Percentiles rank a stretch among this genome's conserved stretches.
Evolutionary conservation across 2,113 vertebrate genomes (phyloP).

Genomic region (Taxidea taxus): DNA sequence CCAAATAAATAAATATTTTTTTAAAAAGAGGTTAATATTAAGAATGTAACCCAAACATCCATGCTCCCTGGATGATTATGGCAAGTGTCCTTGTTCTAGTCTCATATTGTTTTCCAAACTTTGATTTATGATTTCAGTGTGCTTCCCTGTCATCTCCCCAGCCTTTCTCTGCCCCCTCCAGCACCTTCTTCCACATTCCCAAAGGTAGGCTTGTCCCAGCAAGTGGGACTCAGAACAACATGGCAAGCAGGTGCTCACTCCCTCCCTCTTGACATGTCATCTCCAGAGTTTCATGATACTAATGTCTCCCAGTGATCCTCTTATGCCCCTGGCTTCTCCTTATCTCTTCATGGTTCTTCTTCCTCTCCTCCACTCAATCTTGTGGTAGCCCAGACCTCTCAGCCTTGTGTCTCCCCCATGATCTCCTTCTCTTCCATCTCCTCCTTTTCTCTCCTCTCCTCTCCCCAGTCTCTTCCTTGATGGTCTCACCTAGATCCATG

Average conservation of each 20-base stretch:
- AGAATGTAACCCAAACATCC: background rate
- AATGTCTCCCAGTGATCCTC: background rate
- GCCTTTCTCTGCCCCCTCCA: too few species aligned
- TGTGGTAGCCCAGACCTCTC: background rate
- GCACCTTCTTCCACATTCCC: background rate
- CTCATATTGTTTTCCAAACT: background rate
- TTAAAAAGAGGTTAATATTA: background rate
- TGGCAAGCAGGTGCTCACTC: accelerated
- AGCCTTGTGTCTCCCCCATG: accelerated
- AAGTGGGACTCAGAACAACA: background rate
- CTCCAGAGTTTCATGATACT: background rate
- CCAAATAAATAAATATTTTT: background rate
- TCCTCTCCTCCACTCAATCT: background rate
- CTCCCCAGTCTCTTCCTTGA: background rate
- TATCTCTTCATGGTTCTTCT: background rate
- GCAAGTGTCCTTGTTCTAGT: background rate
- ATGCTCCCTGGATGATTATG: too few species aligned
- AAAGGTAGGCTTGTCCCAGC: background rate
- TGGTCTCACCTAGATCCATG: background rate
- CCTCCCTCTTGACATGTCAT: background rate
- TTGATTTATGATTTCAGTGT: background rate
- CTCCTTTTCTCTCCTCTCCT: too few species aligned
- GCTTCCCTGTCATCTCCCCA: background rate
- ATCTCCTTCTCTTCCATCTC: background rate
- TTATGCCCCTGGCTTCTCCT: background rate